Evolutionary conservation across 2,888 invertebrate species (phyloP), one percentile per base, ranked within the genome.

Genomic region (Drosophila cognata): DNA sequence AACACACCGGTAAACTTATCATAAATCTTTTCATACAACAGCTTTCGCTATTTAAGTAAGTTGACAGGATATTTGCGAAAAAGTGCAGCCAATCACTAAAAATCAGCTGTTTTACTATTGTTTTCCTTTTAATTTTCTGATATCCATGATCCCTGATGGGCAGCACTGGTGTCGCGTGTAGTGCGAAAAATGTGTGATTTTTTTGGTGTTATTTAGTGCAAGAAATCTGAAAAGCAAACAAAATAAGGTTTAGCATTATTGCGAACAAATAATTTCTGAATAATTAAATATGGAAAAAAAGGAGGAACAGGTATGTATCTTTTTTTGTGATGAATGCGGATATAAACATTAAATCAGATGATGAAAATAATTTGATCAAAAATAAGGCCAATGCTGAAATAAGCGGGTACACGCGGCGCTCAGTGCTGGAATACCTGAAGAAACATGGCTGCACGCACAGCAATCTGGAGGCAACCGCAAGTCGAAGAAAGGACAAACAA

Each of bases 251-350:
- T 43, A 4, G 16, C 59, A 43, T 56, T 46, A 2, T 53, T 51
- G n/a, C 1, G 55, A 55, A 48, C 18, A 3, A 69, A 50, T 51
- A 21, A 41, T 2, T 29, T 38, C 25, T 0, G 16, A 46, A 31
- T 41, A 28, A 28, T 41, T 16, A 66, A 31, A 33, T 33, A 93
- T 93, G 93, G 89, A 93, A 43, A 90, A 92, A 18, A 93, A 93
- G 78, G 92, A 92, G 52, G 93, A 93, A 41, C 93, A 92, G 84
- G 93, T 93, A 80, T 65, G 78, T 0, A 4, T 28, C 28, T 11
- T n/a, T 28, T 41, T 11, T 43, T n/a, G 18, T 36, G 10, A 79
- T 80, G 71, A 41, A 65, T 4, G 7, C 29, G 0, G 16, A 52
- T 21, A 29, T 29, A 50, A 11, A 21, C 2, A 53, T 75, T 36